These are phyloP conservation scores for Cephus cinctus DNA, from an alignment of 1,140 invertebrate genomes.

Conservation along the genomic window DNA sequence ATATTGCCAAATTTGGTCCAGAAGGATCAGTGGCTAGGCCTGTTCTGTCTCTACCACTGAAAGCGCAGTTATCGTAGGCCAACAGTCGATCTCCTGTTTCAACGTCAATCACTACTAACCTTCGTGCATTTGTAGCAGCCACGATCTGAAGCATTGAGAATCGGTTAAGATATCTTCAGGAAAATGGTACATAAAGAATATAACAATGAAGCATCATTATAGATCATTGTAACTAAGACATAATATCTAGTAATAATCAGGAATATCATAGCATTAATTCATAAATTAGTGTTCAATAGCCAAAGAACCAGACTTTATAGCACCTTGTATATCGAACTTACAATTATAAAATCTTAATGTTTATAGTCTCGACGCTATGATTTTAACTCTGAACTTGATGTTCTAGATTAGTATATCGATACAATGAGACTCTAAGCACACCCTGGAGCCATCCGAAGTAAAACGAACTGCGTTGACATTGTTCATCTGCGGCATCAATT, in stretches of 20 bases:
- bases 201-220: background rate
- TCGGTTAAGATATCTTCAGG: too few species aligned
- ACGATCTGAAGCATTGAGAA: conserved; percentile 42
- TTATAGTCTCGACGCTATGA: too few species aligned
- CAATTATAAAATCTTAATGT: too few species aligned
- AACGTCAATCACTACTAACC: conserved; percentile 55
- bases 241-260: too few species aligned
- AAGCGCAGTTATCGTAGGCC: conserved; percentile 58
- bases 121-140: conserved; percentile 52
- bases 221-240: too few species aligned
- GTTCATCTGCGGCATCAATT: conserved; percentile 46
- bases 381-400: too few species aligned
- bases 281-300: background rate
- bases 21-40: conserved; percentile 56
- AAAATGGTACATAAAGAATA: background rate
- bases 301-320: background rate
- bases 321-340: too few species aligned
- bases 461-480: conserved; percentile 57
- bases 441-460: conserved; percentile 54
- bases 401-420: background rate
- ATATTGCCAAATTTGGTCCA: conserved; percentile 55
- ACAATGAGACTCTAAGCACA: conserved; percentile 17
- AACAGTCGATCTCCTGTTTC: conserved; percentile 54
- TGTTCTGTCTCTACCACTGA: conserved; percentile 52
- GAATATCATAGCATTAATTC: too few species aligned